Evolutionary conservation across 2,113 vertebrate species (phyloP), one percentile per base, ranked within the genome.

Genomic region (Asarcornis scutulata): DNA sequence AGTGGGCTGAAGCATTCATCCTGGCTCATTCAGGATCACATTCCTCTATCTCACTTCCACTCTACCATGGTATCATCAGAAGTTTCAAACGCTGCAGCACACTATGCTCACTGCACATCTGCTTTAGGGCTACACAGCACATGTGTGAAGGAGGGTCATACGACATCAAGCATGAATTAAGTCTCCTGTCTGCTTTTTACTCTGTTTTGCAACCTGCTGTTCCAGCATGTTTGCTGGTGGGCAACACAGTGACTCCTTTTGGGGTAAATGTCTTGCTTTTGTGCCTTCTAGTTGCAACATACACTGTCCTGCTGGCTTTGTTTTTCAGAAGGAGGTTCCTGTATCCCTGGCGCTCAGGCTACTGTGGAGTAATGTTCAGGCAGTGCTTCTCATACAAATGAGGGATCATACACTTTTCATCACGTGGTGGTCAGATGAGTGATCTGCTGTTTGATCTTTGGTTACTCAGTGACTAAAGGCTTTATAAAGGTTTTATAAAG

Each of bases 401-500:
- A 64, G 40, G 11, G 16, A 46, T 58, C 0, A 0, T 73, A 71
- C 7, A 56, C 34, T 85, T 88, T 82, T 87, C 25, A 9, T 83
- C 21, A 58, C 1, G 1, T 31, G 50, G 20, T 76, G 63, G 75
- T 91, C 74, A 77, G 60, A 56, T 62, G n/a, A 53, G n/a, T 60
- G 53, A 81, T 64, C 69, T 89, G 27, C 23, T 58, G 13, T 23
- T 82, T 74, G 71, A 0, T 83, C 36, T 78, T 87, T 87, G n/a
- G 67, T 95, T 95, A 86, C 26, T 91, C 59, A 85, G 32, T 95
- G 84, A 84, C 83, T 34, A 82, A 79, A 82, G 13, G 63, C 7
- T 93, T 86, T 86, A 86, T 53, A 83, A 66, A 40, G 40, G 40
- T 40, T 13, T 40, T 40, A 40, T 40, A 40, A 40, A 40, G 40